Evolutionary conservation across 2,113 vertebrate species (phyloP).

Genomic region (Pelvicachromis taeniatus): DNA sequence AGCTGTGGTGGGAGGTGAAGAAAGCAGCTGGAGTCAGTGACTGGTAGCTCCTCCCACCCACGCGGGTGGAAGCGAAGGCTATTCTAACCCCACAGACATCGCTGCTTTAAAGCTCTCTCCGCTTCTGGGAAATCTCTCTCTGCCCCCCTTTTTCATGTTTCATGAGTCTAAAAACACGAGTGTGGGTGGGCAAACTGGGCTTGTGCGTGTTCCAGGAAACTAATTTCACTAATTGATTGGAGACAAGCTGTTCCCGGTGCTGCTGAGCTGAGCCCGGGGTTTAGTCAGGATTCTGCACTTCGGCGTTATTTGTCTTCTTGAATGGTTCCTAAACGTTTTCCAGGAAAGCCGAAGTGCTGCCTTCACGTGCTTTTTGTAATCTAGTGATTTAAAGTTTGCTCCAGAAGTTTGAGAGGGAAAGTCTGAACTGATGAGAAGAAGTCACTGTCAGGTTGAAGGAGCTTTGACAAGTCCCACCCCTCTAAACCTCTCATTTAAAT

Average conservation of each 20-base stretch:
- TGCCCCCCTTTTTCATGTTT: neutral
- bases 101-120: neutral
- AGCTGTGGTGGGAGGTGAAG: neutral
- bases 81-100: neutral
- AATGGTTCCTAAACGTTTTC: no score
- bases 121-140: neutral
- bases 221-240: neutral
- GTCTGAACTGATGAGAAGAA: neutral
- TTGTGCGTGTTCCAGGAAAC: conserved; percentile 7
- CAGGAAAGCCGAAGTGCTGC: no score
- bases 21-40: neutral
- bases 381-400: neutral
- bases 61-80: neutral
- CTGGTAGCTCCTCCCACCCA: conserved; percentile 31
- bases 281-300: neutral
- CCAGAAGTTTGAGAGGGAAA: neutral
- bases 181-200: neutral
- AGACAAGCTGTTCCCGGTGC: neutral
- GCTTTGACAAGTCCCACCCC: neutral
- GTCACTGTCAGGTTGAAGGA: rapidly evolving
- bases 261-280: neutral
- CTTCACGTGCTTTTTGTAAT: no score
- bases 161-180: neutral
- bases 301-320: neutral
- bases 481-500: neutral